These are phyloP conservation scores for Phaonia tiefii DNA, from an alignment of 2,888 invertebrate genomes.

Conservation along the genomic window DNA sequence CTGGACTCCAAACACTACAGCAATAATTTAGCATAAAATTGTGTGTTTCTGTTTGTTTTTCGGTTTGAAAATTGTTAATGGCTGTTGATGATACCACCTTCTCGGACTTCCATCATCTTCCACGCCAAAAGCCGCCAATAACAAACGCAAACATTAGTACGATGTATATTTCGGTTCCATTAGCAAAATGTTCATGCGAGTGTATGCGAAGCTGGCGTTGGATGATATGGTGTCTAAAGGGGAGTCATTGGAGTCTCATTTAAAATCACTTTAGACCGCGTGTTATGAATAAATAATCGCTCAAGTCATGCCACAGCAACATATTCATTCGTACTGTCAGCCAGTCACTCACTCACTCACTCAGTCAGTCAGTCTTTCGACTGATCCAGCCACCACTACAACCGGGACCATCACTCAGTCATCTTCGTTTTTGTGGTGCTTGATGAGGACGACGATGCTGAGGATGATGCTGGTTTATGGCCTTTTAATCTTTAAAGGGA, in stretches of 20 bases:
- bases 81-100: slow-evolving; percentile 60
- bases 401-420: slow-evolving; percentile 6
- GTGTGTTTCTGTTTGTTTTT: slow-evolving; percentile 41
- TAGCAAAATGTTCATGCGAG: slow-evolving; percentile 50
- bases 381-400: slow-evolving; percentile 44
- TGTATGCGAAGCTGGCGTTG: not conserved
- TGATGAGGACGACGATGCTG: slow-evolving; percentile 19
- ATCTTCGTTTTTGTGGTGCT: slow-evolving; percentile 24
- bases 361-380: slow-evolving; percentile 31
- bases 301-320: slow-evolving; percentile 56
- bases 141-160: slow-evolving; percentile 55
- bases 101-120: slow-evolving; percentile 47
- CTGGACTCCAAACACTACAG: slow-evolving; percentile 5
- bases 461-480: slow-evolving; percentile 60
- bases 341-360: slow-evolving; percentile 44
- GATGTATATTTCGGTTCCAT: slow-evolving; percentile 64
- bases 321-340: slow-evolving; percentile 49
- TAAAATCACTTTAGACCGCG: slow-evolving; percentile 76
- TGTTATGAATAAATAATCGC: slow-evolving; percentile 78
- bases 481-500: slow-evolving; percentile 59
- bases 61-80: slow-evolving; percentile 43
- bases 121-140: slow-evolving; percentile 10
- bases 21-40: slow-evolving; percentile 60
- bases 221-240: slow-evolving; percentile 53
- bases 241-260: slow-evolving; percentile 72